These are phyloP conservation scores for Rallus limicola DNA, from an alignment of 2,113 vertebrate genomes.

Conservation along the genomic window DNA sequence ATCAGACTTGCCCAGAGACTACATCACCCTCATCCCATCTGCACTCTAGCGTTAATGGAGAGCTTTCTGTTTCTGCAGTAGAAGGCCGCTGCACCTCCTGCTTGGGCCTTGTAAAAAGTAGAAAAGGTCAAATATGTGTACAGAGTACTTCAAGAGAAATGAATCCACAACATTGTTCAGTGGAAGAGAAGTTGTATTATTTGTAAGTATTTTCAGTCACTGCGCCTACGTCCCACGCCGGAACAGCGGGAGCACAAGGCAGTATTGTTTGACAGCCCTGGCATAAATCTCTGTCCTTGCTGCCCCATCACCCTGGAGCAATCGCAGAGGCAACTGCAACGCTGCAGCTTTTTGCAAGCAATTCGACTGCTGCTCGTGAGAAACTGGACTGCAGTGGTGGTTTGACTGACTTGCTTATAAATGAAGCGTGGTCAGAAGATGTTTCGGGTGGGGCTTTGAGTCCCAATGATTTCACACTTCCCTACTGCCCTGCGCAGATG, in stretches of 20 bases:
- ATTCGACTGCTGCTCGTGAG: background rate
- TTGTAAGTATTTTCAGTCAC: background rate
- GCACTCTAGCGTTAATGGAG: background rate
- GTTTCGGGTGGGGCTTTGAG: background rate
- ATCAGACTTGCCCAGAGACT: background rate
- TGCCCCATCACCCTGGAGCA: background rate
- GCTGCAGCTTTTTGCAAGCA: background rate
- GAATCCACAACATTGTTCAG: background rate
- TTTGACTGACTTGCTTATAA: background rate
- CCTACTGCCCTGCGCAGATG: background rate
- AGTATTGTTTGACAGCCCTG: background rate
- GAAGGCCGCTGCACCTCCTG: background rate
- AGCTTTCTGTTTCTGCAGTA: background rate
- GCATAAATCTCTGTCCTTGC: background rate
- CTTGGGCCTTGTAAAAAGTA: background rate
- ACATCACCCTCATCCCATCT: background rate
- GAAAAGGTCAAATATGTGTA: background rate
- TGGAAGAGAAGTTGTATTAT: constrained; percentile 6
- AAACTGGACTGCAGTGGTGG: background rate
- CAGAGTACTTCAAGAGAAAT: background rate
- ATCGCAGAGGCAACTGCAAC: background rate
- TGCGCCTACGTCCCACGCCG: background rate
- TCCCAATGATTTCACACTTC: constrained; percentile 17
- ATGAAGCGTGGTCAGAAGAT: background rate
- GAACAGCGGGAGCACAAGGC: background rate